Percentiles rank a stretch among this genome's conserved stretches.
phyloP scores from a whole-genome alignment of 2,888 invertebrate species.

The Uloborus plumipes region DNA sequence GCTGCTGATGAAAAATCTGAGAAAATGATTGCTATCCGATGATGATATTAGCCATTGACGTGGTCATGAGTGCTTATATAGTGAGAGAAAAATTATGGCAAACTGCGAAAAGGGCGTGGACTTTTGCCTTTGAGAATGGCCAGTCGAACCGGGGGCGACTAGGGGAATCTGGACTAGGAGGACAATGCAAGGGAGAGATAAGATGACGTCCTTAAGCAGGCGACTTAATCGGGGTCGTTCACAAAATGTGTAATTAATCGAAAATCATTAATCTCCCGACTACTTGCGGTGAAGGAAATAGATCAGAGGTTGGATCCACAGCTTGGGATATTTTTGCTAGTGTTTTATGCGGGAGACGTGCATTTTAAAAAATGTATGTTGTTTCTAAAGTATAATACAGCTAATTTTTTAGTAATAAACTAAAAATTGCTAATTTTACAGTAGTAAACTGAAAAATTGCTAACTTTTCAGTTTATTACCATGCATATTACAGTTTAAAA shows the following conservation, averaged over 20 bases:
- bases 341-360: no score
- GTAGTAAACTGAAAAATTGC: no score
- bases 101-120: constrained; percentile 60
- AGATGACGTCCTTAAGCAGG: constrained; percentile 12
- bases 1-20: neutral
- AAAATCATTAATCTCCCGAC: no score
- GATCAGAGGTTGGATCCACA: no score
- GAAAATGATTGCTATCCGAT: neutral
- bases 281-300: no score
- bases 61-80: constrained; percentile 39
- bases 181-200: constrained; percentile 47
- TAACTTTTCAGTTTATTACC: no score
- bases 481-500: no score
- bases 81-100: constrained; percentile 46
- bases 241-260: constrained; percentile 42
- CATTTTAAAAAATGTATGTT: no score
- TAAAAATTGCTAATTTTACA: no score
- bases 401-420: no score
- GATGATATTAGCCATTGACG: constrained; percentile 5
- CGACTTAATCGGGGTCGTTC: constrained; percentile 24
- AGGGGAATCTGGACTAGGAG: constrained; percentile 52
- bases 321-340: no score
- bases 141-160: constrained; percentile 43
- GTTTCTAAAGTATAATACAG: no score
- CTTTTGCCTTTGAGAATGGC: constrained; percentile 32